A percentile compares a stretch with the other conserved stretches of the same genome.
Conservation (phyloP, 2,888 invertebrate genomes). For the Ochropleura plecta region DNA sequence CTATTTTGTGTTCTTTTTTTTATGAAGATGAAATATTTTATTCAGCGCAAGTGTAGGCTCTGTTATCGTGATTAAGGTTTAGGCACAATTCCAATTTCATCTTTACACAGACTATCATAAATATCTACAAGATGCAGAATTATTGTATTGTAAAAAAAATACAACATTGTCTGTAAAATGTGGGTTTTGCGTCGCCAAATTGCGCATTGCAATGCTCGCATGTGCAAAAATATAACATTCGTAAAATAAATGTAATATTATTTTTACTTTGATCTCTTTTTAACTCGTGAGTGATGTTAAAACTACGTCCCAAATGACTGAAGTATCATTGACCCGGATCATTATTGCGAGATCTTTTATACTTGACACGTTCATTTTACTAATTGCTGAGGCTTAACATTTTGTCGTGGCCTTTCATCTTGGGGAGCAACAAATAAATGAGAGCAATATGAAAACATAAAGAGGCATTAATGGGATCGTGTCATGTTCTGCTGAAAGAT, state of each 20-base stretch:
- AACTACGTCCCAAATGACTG: conserved; percentile 3
- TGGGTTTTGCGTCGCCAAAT: conserved; percentile 5
- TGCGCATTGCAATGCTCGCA: background rate
- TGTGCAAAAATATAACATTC: background rate
- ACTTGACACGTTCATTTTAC: conserved; percentile 28
- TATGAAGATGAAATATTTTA: conserved; percentile 17
- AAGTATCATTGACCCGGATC: conserved; percentile 29
- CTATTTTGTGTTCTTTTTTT: background rate
- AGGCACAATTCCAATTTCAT: conserved; percentile 51
- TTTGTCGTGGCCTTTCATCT: conserved; percentile 41
- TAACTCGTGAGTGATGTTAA: background rate
- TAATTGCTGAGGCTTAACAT: conserved; percentile 38
- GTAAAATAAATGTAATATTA: background rate
- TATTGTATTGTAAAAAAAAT: conserved; percentile 2
- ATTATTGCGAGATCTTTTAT: conserved; percentile 30
- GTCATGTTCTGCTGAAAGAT: conserved; percentile 21
- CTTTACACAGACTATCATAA: conserved; percentile 11
- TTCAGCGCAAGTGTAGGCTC: conserved; percentile 24
- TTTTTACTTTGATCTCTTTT: background rate
- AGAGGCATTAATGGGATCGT: conserved; percentile 26
- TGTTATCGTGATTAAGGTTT: conserved; percentile 35
- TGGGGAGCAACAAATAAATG: conserved; percentile 29
- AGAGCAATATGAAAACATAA: conserved; percentile 32
- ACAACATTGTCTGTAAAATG: conserved; percentile 7
- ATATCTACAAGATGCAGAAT: conserved; percentile 11